These are phyloP conservation scores for Physella acuta DNA, from an alignment of 1,140 invertebrate species.

Conservation along the genomic window DNA sequence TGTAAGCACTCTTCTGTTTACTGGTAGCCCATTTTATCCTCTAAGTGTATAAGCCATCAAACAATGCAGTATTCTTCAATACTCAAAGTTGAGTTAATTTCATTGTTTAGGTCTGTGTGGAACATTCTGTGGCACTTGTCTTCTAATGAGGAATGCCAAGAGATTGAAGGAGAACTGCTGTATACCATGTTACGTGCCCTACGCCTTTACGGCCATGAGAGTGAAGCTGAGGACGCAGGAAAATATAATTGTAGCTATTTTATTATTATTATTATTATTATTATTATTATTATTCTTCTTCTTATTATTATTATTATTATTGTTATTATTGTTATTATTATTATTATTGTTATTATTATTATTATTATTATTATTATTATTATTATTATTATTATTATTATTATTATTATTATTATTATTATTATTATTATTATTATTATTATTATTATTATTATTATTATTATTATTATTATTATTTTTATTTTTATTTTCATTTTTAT, in stretches of 20 bases:
- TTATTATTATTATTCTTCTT: constrained; percentile 14
- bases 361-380: constrained; percentile 1
- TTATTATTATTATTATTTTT: background rate
- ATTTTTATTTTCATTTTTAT: background rate
- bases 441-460: constrained; percentile 3
- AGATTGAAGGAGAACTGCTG: background rate
- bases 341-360: constrained; percentile 12
- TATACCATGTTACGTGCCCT: background rate
- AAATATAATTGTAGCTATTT: background rate
- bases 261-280: constrained; percentile 11
- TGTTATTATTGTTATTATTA: constrained; percentile 16
- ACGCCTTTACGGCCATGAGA: background rate
- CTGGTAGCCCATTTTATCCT: no score
- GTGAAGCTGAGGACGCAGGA: background rate
- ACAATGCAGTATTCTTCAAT: no score
- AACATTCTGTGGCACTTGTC: background rate
- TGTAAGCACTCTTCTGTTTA: no score
- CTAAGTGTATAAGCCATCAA: no score
- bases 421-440: background rate
- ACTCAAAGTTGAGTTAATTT: no score
- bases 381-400: constrained; percentile 1
- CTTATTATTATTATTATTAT: constrained; percentile 15
- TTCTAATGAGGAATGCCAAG: background rate
- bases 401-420: constrained; percentile 1
- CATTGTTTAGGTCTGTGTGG: background rate